Conservation (phyloP, 2,888 invertebrate genomes). For the Orchestes rusci region DNA sequence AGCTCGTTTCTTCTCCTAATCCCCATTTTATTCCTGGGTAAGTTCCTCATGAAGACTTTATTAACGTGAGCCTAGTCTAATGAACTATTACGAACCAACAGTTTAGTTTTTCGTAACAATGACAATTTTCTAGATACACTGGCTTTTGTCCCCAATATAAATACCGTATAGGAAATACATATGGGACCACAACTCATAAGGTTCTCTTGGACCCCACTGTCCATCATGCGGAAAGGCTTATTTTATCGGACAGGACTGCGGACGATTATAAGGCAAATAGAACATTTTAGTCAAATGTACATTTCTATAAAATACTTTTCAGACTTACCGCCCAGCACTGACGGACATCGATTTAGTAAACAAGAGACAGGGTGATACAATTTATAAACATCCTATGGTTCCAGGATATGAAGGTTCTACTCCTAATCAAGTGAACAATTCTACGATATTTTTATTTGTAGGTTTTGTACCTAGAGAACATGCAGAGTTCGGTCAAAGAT, state of each 20-base stretch:
- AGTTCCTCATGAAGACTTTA: too few species aligned
- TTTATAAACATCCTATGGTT: constrained; percentile 65
- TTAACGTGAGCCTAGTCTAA: too few species aligned
- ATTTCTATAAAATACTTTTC: constrained; percentile 3
- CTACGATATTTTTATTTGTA: constrained; percentile 6
- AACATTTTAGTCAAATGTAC: constrained; percentile 1
- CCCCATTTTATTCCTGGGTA: constrained; percentile 72
- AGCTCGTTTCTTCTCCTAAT: constrained; percentile 56
- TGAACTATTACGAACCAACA: too few species aligned
- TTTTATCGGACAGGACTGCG: constrained; percentile 55
- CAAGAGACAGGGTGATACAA: constrained; percentile 57
- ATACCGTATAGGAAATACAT: constrained; percentile 67
- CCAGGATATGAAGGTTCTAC: constrained; percentile 65
- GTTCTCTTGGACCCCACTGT: constrained; percentile 66
- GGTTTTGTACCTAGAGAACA: constrained; percentile 62
- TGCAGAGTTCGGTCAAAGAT: constrained; percentile 63
- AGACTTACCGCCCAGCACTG: constrained; percentile 57
- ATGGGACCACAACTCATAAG: constrained; percentile 67
- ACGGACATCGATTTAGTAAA: constrained; percentile 60
- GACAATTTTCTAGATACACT: constrained; percentile 58
- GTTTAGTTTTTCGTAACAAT: too few species aligned
- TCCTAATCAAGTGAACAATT: neutral
- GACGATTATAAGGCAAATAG: constrained; percentile 56
- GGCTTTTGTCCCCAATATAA: constrained; percentile 72
- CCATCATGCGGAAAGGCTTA: constrained; percentile 62